A percentile compares a stretch with the other conserved stretches of the same genome.
Conservation (phyloP, 1,140 invertebrate species). For the Pogonus chalceus region DNA sequence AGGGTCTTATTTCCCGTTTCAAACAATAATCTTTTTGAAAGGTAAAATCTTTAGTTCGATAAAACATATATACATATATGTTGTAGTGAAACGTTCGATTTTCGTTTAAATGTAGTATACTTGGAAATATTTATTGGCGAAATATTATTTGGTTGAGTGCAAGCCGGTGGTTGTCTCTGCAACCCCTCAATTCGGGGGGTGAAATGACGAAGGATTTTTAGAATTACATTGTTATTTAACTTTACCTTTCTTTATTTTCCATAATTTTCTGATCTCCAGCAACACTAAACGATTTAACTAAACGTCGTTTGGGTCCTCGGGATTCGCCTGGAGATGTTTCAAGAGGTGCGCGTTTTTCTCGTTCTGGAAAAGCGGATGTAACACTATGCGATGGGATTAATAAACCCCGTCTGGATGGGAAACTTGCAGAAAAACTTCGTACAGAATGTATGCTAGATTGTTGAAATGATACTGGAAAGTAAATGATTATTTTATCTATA, state of each 20-base stretch:
- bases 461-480: slow-evolving; percentile 33
- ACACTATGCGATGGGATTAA: slow-evolving; percentile 20
- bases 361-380: slow-evolving; percentile 6
- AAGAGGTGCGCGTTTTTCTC: slow-evolving; percentile 26
- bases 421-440: slow-evolving; percentile 33
- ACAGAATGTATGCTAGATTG: slow-evolving; percentile 32
- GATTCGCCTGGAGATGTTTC: slow-evolving; percentile 17
- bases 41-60: too few relatives aligned
- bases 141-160: background rate
- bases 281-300: slow-evolving; percentile 13
- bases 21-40: too few relatives aligned
- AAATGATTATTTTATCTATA: background rate
- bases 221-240: too few relatives aligned
- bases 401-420: slow-evolving; percentile 28
- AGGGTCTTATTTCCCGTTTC: too few relatives aligned
- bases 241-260: too few relatives aligned
- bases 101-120: too few relatives aligned
- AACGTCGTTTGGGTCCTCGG: slow-evolving; percentile 24
- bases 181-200: background rate
- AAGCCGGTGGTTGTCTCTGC: background rate
- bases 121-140: background rate
- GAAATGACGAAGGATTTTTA: background rate
- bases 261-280: background rate
- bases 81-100: too few relatives aligned
- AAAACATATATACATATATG: too few relatives aligned